These are phyloP conservation scores for Polydrusus cervinus DNA, from an alignment of 2,888 invertebrate genomes.

Conservation along the genomic window DNA sequence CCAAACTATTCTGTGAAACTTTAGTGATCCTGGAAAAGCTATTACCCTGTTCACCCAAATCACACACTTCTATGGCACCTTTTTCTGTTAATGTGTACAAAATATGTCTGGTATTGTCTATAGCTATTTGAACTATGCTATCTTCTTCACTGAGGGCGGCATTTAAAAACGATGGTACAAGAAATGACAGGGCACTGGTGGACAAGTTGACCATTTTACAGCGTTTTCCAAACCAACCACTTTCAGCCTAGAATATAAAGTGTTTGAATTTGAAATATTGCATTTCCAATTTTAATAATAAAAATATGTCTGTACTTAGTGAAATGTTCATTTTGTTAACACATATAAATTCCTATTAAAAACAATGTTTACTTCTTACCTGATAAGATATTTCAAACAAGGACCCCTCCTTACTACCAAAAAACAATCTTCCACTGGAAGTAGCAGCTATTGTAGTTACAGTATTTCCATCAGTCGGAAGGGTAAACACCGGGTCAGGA, in stretches of 20 bases:
- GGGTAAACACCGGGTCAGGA: constrained; percentile 94
- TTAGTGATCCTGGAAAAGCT: constrained; percentile 82
- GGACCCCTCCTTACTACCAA: constrained; percentile 95
- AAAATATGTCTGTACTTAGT: too few species aligned
- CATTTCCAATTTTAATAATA: too few species aligned
- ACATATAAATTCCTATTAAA: too few species aligned
- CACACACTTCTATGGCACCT: constrained; percentile 91
- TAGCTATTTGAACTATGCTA: constrained; percentile 88
- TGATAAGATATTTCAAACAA: constrained; percentile 96
- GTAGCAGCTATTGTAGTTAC: constrained; percentile 89
- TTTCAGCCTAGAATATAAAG: constrained; percentile 78
- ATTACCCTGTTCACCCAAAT: constrained; percentile 87
- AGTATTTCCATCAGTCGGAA: constrained; percentile 91
- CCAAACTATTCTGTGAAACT: constrained; percentile 83
- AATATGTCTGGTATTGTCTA: constrained; percentile 92
- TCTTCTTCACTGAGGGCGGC: constrained; percentile 91
- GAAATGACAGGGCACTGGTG: constrained; percentile 87
- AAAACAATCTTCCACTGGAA: constrained; percentile 90
- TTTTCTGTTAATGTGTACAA: constrained; percentile 93
- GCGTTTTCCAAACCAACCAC: constrained; percentile 95
- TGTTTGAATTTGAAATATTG: too few species aligned
- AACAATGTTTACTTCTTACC: constrained; percentile 73
- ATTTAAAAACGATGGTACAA: constrained; percentile 92
- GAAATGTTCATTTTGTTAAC: too few species aligned
- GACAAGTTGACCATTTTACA: constrained; percentile 97